Evolutionary conservation across 2,797 vertebrate genomes (phyloP).

Genomic region (Pseudomugil tenellus): DNA sequence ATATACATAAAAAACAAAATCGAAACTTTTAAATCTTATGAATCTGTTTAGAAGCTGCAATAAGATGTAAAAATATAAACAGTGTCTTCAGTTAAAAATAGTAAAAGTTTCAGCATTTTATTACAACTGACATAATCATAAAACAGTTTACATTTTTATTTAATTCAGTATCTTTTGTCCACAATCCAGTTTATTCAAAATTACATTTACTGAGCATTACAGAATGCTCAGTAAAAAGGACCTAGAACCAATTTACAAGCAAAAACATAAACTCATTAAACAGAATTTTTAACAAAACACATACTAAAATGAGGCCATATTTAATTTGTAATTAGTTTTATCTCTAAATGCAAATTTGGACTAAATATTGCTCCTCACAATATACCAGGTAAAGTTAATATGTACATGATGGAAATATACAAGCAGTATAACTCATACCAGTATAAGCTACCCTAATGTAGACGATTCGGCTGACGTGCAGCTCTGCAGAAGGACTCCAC

Average conservation of each 20-base stretch:
- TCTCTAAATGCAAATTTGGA: not conserved
- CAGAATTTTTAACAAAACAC: not conserved
- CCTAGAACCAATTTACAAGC: not conserved
- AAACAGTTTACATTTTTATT: constrained; percentile 2
- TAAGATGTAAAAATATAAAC: not conserved
- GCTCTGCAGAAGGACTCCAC: not conserved
- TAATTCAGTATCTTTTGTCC: not conserved
- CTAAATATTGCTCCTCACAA: not conserved
- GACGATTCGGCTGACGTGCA: not conserved
- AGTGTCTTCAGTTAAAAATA: not conserved
- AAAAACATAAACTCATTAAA: not conserved
- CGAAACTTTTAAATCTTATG: not conserved
- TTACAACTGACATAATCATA: constrained; percentile 13
- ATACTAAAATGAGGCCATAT: not conserved
- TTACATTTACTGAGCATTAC: not conserved
- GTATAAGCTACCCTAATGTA: no score
- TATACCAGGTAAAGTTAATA: not conserved
- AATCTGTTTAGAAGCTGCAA: constrained; percentile 9
- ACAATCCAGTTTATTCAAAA: not conserved
- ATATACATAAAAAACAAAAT: not conserved
- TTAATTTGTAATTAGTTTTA: not conserved
- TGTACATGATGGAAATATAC: not conserved
- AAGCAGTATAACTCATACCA: not conserved
- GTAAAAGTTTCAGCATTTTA: not conserved
- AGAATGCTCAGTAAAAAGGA: not conserved